phyloP scores from a whole-genome alignment of 2,888 invertebrate species.

The Drosophila nr. fundita region DNA sequence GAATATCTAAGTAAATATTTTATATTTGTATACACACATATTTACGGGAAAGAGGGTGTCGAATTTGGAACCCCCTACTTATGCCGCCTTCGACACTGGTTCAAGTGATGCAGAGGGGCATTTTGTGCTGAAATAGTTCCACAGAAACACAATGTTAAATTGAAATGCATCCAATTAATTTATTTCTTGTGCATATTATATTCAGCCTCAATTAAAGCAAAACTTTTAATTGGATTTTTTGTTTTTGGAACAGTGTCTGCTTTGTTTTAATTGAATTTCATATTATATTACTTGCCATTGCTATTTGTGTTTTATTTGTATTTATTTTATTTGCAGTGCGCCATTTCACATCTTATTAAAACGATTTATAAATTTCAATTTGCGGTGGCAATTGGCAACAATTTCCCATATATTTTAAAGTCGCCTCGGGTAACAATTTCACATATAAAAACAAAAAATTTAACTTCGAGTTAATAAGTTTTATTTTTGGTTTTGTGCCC shows the following conservation, averaged over 20 bases:
- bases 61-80: background rate
- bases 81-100: background rate
- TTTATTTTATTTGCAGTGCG: constrained; percentile 2
- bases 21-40: background rate
- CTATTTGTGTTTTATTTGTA: constrained; percentile 10
- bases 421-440: constrained; percentile 39
- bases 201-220: background rate
- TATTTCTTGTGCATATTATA: background rate
- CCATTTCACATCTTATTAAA: constrained; percentile 25
- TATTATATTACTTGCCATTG: background rate
- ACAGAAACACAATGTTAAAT: background rate
- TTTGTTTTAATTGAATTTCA: background rate
- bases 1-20: background rate
- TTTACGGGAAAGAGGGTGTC: background rate
- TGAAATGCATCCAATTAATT: background rate
- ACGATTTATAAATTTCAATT: constrained; percentile 28
- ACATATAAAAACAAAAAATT: constrained; percentile 17
- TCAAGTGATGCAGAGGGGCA: background rate
- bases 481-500: background rate
- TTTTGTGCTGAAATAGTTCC: background rate
- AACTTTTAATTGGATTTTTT: background rate
- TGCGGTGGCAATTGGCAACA: background rate
- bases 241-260: background rate
- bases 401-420: constrained; percentile 36
- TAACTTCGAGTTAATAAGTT: background rate